Evolutionary conservation across 2,888 invertebrate species (phyloP).

Genomic region (Caenorhabditis virilis): DNA sequence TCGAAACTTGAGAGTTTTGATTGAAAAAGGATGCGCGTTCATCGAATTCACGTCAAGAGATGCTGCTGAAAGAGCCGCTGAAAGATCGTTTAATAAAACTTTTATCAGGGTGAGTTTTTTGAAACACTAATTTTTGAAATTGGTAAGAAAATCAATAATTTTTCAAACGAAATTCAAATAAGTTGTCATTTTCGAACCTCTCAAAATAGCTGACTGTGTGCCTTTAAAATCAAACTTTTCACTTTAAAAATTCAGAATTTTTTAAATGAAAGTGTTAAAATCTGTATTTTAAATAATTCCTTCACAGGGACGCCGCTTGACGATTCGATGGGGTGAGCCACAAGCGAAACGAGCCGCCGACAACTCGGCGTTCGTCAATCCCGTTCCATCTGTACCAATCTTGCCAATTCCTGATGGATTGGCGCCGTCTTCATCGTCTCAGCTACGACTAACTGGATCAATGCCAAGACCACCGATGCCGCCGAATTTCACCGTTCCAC

Average conservation of each 20-base stretch:
- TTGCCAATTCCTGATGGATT: slow-evolving; percentile 50
- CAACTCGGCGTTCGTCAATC: slow-evolving; percentile 49
- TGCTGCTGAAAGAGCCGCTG: slow-evolving; percentile 90
- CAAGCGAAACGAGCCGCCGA: slow-evolving; percentile 75
- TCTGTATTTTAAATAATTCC: not conserved
- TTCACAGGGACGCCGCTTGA: slow-evolving; percentile 79
- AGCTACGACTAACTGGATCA: slow-evolving; percentile 70
- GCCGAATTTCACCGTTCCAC: slow-evolving; percentile 72
- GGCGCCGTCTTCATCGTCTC: slow-evolving; percentile 47
- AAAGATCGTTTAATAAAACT: slow-evolving; percentile 91
- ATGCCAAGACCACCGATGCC: slow-evolving; percentile 71
- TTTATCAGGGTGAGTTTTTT: slow-evolving; percentile 77
- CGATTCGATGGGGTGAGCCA: slow-evolving; percentile 98
- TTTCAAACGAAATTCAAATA: no score
- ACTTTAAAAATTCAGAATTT: no score
- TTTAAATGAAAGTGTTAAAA: not conserved
- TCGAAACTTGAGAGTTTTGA: slow-evolving; percentile 86
- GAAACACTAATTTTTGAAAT: no score
- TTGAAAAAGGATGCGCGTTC: slow-evolving; percentile 89
- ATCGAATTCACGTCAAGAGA: slow-evolving; percentile 89
- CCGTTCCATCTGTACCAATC: slow-evolving; percentile 59
- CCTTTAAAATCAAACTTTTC: no score
- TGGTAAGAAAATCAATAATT: no score
- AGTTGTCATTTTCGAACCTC: no score
- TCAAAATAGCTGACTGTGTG: no score